Conservation (phyloP, 1,140 invertebrate genomes). For the Nasonia vitripennis region DNA sequence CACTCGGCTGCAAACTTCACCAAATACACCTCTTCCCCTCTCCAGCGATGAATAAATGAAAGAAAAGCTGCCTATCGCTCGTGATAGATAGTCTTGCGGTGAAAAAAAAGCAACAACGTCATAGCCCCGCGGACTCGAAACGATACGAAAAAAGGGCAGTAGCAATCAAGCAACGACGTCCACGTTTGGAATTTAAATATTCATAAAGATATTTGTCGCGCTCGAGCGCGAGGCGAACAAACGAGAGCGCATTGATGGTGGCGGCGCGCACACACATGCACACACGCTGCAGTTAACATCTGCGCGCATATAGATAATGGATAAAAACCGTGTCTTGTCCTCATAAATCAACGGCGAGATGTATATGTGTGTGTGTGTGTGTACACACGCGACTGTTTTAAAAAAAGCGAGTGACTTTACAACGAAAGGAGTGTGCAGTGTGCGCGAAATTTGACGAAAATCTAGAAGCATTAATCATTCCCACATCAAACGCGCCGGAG, state of each 20-base stretch:
- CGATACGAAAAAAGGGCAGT: not conserved
- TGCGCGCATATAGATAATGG: conserved; percentile 38
- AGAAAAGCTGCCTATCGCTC: not conserved
- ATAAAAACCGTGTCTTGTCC: conserved; percentile 44
- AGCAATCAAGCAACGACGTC: not conserved
- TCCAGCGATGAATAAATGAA: not conserved
- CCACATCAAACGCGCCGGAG: not conserved
- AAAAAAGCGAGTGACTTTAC: not conserved
- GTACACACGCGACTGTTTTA: not conserved
- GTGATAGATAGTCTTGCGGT: not conserved
- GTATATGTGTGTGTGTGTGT: too few species aligned
- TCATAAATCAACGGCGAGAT: conserved; percentile 43
- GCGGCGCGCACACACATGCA: not conserved
- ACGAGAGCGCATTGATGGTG: not conserved
- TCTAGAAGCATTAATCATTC: conserved; percentile 22
- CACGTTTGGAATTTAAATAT: conserved; percentile 42
- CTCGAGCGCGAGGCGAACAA: not conserved
- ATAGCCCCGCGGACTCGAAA: not conserved
- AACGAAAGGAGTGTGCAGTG: not conserved
- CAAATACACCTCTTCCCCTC: not conserved
- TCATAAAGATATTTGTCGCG: conserved; percentile 42
- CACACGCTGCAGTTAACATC: conserved; percentile 41
- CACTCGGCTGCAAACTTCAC: not conserved
- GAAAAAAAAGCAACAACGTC: not conserved
- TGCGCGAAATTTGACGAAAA: conserved; percentile 5